Evolutionary conservation across 2,888 invertebrate genomes (phyloP), one percentile per base, ranked within the genome.

Genomic region (Norana najaformis): DNA sequence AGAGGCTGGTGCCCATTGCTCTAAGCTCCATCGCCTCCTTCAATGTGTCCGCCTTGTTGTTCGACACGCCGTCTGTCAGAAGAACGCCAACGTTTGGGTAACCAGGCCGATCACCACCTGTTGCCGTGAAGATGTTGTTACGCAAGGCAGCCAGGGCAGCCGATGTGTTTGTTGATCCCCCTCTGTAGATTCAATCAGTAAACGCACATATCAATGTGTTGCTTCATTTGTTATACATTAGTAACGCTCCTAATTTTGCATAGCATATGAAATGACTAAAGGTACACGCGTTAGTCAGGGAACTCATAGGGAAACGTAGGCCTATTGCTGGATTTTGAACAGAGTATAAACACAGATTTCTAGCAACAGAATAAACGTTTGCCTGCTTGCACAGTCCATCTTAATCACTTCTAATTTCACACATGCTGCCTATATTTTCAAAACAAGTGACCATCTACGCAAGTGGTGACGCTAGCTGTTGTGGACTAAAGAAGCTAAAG

Each of bases 51-150:
- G 8, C 47, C 39, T 18, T 30, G 47, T 88, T 18, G 35, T 39
- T 36, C 20, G 88, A 88, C n/a, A 0, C 92, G 37, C 94, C 94
- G 41, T 91, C 91, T 18, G 90, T 92, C 38, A 92, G 88, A 83
- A 92, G n/a, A n/a, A 90, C 38, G 41, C 82, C 37, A 30, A 89
- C n/a, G 90, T 91, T 89, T 0, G 88, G 88, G 30, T 53, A 69
- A n/a, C 69, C 82, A 20, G 88, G 16, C n/a, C 91, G 38, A 83
- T 90, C 90, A 16, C 91, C 91, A n/a, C 83, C 69, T 82, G 37
- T 83, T 11, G 47, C 4, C 0, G 83, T 88, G 89, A 91, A 91
- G 89, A 91, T 88, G 30, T 69, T 41, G 18, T 36, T 34, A 8
- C 41, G 88, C 23, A 88, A 30, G 20, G 41, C 23, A 6, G 41